A percentile compares a stretch with the other conserved stretches of the same genome.
Conservation (phyloP, 1,140 invertebrate genomes). For the Apis florea region DNA sequence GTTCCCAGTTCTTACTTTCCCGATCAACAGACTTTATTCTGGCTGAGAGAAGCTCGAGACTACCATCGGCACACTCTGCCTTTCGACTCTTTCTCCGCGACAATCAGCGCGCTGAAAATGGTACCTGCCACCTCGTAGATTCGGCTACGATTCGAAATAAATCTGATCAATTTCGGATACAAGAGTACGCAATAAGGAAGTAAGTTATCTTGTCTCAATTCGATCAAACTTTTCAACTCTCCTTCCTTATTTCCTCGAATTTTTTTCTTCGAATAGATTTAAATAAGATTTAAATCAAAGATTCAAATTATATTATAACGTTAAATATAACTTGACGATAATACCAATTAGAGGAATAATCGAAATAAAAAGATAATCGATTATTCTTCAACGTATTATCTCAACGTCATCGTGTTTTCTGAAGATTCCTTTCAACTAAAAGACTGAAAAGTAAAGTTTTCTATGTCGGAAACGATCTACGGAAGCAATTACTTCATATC, state of each 20-base stretch:
- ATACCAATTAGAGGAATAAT: too few relatives aligned
- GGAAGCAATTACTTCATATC: constrained; percentile 37
- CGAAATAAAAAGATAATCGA: not conserved
- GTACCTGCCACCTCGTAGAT: constrained; percentile 23
- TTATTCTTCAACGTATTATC: not conserved
- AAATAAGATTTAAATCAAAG: not conserved
- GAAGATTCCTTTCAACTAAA: not conserved
- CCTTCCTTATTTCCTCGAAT: not conserved
- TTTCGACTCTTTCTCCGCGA: not conserved
- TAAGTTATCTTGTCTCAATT: constrained; percentile 7
- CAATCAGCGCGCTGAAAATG: constrained; percentile 9
- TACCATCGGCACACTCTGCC: constrained; percentile 17
- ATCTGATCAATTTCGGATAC: constrained; percentile 20
- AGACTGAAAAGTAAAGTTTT: constrained; percentile 11
- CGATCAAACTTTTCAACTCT: not conserved
- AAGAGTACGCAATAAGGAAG: constrained; percentile 7
- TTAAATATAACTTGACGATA: not conserved
- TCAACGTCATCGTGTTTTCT: not conserved
- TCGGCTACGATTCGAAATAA: constrained; percentile 26
- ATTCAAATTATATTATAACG: not conserved
- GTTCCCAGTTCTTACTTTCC: not conserved
- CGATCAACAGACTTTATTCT: constrained; percentile 47
- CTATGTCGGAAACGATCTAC: constrained; percentile 18
- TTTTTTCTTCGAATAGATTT: not conserved
- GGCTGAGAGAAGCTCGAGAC: constrained; percentile 41